Evolutionary conservation across 2,113 vertebrate species (phyloP).

Genomic region (Gymnorhina tibicen): DNA sequence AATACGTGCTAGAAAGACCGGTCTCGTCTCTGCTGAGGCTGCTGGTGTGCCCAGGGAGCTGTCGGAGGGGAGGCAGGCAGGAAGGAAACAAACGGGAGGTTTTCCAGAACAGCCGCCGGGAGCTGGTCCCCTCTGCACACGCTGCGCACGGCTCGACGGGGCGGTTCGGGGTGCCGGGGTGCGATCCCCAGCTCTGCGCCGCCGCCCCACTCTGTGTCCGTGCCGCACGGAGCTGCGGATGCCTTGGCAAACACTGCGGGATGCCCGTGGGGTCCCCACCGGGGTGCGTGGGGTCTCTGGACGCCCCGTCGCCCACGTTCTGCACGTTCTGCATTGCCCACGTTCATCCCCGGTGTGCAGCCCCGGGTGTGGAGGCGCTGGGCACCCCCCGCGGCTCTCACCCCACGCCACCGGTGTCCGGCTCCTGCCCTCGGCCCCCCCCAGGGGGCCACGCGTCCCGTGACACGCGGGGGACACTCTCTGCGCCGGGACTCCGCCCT

Average conservation of each 20-base stretch:
- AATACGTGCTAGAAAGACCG: constrained; percentile 53
- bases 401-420: neutral
- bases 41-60: constrained; percentile 47
- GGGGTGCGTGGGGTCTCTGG: neutral
- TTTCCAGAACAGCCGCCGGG: constrained; percentile 53
- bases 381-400: neutral
- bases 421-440: neutral
- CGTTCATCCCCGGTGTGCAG: neutral
- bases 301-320: neutral
- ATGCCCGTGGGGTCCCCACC: fast-evolving
- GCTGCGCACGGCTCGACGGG: neutral
- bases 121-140: neutral
- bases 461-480: neutral
- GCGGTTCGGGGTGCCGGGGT: neutral
- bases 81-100: constrained; percentile 48
- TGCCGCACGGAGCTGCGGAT: neutral
- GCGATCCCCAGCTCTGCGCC: neutral
- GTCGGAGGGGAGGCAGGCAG: constrained; percentile 26
- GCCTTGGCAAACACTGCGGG: neutral
- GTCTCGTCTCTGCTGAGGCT: constrained; percentile 44
- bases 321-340: neutral
- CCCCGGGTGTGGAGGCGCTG: neutral
- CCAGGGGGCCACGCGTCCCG: neutral
- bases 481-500: neutral
- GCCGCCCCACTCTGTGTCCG: neutral